phyloP scores from a whole-genome alignment of 2,113 vertebrate genomes.

The Centropristis striata region DNA sequence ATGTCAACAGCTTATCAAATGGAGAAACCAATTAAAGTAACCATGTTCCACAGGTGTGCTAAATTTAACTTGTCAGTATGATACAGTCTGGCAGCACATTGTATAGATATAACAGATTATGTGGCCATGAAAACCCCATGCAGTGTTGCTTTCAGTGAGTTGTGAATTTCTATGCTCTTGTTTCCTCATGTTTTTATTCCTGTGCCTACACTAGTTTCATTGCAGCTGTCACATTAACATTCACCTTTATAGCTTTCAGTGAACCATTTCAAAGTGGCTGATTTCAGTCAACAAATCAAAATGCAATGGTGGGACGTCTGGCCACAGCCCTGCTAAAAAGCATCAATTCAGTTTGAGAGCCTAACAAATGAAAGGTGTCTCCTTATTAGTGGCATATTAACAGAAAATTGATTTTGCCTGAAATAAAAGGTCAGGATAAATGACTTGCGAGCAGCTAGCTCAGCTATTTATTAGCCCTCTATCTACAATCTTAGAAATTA shows the following conservation, averaged over 20 bases:
- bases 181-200: slow-evolving; percentile 28
- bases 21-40: too few relatives aligned
- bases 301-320: slow-evolving; percentile 29
- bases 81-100: slow-evolving; percentile 10
- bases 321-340: slow-evolving; percentile 45
- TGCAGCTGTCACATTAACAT: slow-evolving; percentile 24
- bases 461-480: slow-evolving; percentile 78
- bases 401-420: slow-evolving; percentile 82
- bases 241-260: slow-evolving; percentile 36
- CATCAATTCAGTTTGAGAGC: slow-evolving; percentile 62
- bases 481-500: slow-evolving; percentile 81
- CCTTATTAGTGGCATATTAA: slow-evolving; percentile 82
- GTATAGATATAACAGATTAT: neutral
- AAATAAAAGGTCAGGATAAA: slow-evolving; percentile 87
- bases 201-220: neutral
- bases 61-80: neutral
- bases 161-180: slow-evolving; percentile 19
- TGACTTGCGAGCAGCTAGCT: slow-evolving; percentile 76
- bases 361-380: slow-evolving; percentile 76
- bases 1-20: neutral
- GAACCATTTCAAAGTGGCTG: slow-evolving; percentile 52
- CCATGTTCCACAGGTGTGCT: neutral
- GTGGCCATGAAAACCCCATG: neutral
- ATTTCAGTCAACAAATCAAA: slow-evolving; percentile 64
- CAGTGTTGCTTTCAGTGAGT: slow-evolving; percentile 3